These are phyloP conservation scores for Isoperla grammatica DNA, from an alignment of 2,888 invertebrate genomes.

Conservation along the genomic window DNA sequence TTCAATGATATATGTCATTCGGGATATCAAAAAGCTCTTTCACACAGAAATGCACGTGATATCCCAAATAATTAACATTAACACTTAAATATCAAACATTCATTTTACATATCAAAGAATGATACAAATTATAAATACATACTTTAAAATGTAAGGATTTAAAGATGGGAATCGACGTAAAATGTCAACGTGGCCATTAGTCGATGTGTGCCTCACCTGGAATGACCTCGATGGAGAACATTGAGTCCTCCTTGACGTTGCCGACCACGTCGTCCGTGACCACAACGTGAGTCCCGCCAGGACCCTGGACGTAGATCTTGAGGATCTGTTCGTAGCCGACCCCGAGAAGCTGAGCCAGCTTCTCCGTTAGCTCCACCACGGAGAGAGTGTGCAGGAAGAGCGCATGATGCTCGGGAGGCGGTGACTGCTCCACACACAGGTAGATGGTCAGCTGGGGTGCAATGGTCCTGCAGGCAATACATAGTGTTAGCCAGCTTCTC, in stretches of 20 bases:
- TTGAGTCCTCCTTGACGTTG: constrained; percentile 73
- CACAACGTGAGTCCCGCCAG: constrained; percentile 75
- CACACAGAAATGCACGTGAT: too few species aligned
- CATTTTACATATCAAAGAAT: too few species aligned
- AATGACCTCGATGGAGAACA: constrained; percentile 56
- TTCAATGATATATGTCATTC: too few species aligned
- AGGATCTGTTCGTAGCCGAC: constrained; percentile 42
- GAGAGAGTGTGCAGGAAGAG: constrained; percentile 68
- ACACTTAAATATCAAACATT: too few species aligned
- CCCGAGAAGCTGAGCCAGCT: constrained; percentile 57
- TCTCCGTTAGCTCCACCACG: constrained; percentile 59
- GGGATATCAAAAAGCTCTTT: too few species aligned
- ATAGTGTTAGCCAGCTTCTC: constrained; percentile 60
- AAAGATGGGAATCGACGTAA: too few species aligned
- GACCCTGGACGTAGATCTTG: constrained; percentile 72
- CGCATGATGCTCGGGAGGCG: constrained; percentile 63
- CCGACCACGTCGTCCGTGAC: constrained; percentile 80
- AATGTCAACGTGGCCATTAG: too few species aligned
- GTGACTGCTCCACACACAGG: constrained; percentile 59
- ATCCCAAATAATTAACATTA: too few species aligned
- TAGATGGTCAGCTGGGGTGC: constrained; percentile 62
- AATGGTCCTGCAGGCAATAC: constrained; percentile 21
- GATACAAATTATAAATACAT: too few species aligned
- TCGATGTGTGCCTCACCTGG: constrained; percentile 24
- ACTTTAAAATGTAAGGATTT: too few species aligned